Evolutionary conservation across 2,797 vertebrate genomes (phyloP), one percentile per base, ranked within the genome.

Genomic region (Melanotaenia boesemani): DNA sequence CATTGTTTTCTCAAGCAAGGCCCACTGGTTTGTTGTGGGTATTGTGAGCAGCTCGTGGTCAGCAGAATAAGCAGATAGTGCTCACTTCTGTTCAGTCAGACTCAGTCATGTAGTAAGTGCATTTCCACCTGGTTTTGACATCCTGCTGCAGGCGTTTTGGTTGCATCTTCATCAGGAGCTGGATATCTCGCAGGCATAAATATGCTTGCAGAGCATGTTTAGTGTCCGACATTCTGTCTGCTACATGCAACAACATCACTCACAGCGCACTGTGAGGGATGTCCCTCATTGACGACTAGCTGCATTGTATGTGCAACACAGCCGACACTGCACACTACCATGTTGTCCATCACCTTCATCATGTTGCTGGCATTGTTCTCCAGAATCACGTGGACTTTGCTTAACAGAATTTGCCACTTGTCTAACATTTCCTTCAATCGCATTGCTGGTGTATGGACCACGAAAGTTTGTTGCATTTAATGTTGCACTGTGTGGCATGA

Each of bases 1-100:
- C 62, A 13, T 63, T 63, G n/a, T 32, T 50, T 63, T 63, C 20
- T 50, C 62, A 63, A 22, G 44, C 62, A 50, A 50, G 62, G 18
- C 28, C 62, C 62, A 50, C 62, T 48, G 26, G 62, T 48, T 50
- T n/a, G 18, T 11, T 2, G 11, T 50, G 18, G 11, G 18, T 48
- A 22, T 11, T 48, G 28, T 6, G 62, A 62, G 62, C 18, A 63
- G 44, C 62, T 50, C 61, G 48, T 48, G 41, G 61, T 63, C 41
- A 32, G 41, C 61, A 63, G 41, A 46, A 30, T 63, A 63, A 63
- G 61, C 41, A 63, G 39, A 63, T 41, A 16, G 59, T n/a, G 26
- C 41, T 46, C 9, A 24, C 8, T 63, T 48, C 16, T 46, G 24
- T 46, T 30, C 41, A 20, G 10, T 63, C 60, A 44, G 60, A 28